phyloP scores from a whole-genome alignment of 2,113 vertebrate genomes.

The Bubo bubo region DNA sequence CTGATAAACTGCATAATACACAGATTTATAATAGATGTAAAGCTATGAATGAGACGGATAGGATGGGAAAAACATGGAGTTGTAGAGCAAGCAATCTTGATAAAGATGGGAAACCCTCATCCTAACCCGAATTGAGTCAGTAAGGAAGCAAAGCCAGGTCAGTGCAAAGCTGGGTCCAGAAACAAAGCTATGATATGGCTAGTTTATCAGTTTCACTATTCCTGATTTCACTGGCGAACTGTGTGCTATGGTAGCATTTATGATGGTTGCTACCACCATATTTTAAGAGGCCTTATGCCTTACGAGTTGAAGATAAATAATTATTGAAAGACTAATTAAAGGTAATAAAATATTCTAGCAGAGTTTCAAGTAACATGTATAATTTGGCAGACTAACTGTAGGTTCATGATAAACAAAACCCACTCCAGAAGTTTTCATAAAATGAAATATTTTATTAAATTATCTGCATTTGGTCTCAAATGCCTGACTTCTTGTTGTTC shows the following conservation, averaged over 20 bases:
- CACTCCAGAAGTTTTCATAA: not conserved
- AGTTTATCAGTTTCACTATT: not conserved
- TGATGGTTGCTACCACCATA: not conserved
- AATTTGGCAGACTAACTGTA: not conserved
- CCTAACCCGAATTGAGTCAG: not conserved
- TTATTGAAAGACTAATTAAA: not conserved
- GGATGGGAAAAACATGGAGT: not conserved
- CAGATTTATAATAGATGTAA: not conserved
- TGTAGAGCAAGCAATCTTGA: not conserved
- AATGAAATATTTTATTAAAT: not conserved
- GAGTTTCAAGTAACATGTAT: not conserved
- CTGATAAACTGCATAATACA: not conserved
- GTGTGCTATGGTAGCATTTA: not conserved
- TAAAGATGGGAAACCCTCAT: not conserved
- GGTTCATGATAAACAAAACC: not conserved
- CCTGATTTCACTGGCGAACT: not conserved
- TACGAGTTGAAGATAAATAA: not conserved
- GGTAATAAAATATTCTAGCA: not conserved
- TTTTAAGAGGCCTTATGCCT: not conserved
- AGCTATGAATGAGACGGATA: not conserved
- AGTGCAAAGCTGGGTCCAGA: not conserved
- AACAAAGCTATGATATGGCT: not conserved
- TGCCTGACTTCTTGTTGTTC: not conserved
- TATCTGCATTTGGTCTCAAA: not conserved
- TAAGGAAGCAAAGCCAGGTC: not conserved